Base-by-base conservation (phyloP, 2,797 vertebrate species). In the Merluccius polli region DNA sequence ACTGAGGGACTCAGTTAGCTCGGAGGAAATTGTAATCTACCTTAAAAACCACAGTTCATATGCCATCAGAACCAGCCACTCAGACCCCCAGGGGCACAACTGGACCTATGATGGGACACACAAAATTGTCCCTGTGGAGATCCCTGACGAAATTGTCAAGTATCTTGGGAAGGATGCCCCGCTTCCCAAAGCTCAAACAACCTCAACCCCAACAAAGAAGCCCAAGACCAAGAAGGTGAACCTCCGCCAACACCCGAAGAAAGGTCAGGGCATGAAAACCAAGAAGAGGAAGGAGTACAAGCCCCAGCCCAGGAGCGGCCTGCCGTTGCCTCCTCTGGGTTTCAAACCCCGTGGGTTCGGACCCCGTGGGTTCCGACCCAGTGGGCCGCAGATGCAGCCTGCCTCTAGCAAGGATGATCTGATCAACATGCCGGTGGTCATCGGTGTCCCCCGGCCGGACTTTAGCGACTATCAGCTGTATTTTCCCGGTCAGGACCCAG, bases 401-500 rank as follows among this genome's bases (percentile, higher is more conserved):
- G 59, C 27, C 59, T 65, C 59, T 30, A 79, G 86, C 21, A 91
- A 92, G 48, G 89, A 92, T 27, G 79, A 90, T 1, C 82, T 93
- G 27, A 77, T 83, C 8, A 86, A 84, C 59, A 79, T 30, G 6
- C 68, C 89, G 0, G 85, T 98, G 71, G 83, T 93, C 0, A 94
- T 98, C 4, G 97, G 96, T 0, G 85, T 98, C 41, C 95, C 96
- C 2, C 90, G 92, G 27, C 93, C 93, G 1, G 94, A 94, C 41
- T 97, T 96, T 5, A 90, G 91, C 9, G 95, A 97, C 75, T 95
- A 95, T 24, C 90, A 94, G 63, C 33, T 95, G 32, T 95, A 95
- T 16, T 7, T 94, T 80, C 89, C 81, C 3, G 90, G 87, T 3
- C 87, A 81, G 0, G 75, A 77, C 16, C 86, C 92, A 0, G 83